These are phyloP conservation scores for Drosophila neonasuta DNA, from an alignment of 2,888 invertebrate species.

Conservation along the genomic window DNA sequence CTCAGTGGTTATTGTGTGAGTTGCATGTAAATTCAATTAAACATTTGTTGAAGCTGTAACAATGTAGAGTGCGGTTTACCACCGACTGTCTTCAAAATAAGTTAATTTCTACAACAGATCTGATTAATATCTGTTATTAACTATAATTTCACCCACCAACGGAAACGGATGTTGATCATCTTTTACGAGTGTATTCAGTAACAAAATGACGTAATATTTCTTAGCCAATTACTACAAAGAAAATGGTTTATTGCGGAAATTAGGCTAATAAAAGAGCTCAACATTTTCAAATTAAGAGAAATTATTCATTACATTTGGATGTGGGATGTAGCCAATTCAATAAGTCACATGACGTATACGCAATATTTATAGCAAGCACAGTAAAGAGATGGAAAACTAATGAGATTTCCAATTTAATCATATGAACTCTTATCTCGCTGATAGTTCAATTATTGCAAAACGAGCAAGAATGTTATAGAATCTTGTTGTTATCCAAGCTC, in stretches of 20 bases:
- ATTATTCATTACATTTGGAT: not conserved
- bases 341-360: slow-evolving; percentile 3
- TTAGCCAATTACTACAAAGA: not conserved
- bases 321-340: not conserved
- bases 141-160: slow-evolving; percentile 1
- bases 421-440: not conserved
- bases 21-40: slow-evolving; percentile 54
- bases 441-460: slow-evolving; percentile 36
- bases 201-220: slow-evolving; percentile 1
- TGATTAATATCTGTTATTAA: slow-evolving; percentile 25
- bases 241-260: not conserved
- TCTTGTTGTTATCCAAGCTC: slow-evolving; percentile 3
- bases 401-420: slow-evolving; percentile 1
- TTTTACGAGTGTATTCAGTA: slow-evolving; percentile 1
- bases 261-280: slow-evolving; percentile 1
- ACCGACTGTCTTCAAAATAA: slow-evolving; percentile 6
- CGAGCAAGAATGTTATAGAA: slow-evolving; percentile 4
- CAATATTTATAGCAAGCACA: slow-evolving; percentile 1
- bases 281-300: not conserved
- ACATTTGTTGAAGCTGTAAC: slow-evolving; percentile 11
- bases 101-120: slow-evolving; percentile 11
- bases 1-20: slow-evolving; percentile 24
- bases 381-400: not conserved
- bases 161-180: slow-evolving; percentile 38
- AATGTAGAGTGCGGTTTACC: slow-evolving; percentile 15